These are phyloP conservation scores for Ginglymostoma cirratum DNA, from an alignment of 2,113 vertebrate species.

Conservation along the genomic window DNA sequence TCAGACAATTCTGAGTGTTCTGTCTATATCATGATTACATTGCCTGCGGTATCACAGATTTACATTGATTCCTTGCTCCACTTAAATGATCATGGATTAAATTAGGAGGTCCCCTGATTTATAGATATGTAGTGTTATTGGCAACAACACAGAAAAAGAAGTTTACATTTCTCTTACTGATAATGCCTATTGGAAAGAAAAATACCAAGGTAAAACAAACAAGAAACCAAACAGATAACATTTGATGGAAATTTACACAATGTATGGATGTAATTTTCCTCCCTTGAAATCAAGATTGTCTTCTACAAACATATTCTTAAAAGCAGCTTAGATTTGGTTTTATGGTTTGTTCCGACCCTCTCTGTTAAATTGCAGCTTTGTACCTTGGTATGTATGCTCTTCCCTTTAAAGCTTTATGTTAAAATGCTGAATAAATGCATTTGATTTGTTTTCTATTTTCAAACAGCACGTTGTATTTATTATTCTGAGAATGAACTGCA, in stretches of 20 bases:
- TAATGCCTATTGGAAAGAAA: background rate
- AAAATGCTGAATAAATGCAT: background rate
- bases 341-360: background rate
- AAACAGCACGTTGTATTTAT: background rate
- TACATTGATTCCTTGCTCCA: no score
- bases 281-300: background rate
- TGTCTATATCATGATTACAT: no score
- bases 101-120: background rate
- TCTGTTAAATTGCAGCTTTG: background rate
- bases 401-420: background rate
- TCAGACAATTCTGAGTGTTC: no score
- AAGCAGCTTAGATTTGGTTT: background rate
- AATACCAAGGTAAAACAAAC: background rate
- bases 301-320: background rate
- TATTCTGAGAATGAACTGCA: background rate
- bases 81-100: background rate
- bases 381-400: background rate
- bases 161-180: background rate
- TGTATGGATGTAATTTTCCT: background rate
- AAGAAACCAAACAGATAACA: background rate
- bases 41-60: no score
- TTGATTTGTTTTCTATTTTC: conserved; percentile 15
- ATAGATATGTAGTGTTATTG: background rate
- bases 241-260: background rate
- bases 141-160: background rate